Base-by-base conservation (phyloP, 2,888 invertebrate genomes). In the Diabrotica balteata region DNA sequence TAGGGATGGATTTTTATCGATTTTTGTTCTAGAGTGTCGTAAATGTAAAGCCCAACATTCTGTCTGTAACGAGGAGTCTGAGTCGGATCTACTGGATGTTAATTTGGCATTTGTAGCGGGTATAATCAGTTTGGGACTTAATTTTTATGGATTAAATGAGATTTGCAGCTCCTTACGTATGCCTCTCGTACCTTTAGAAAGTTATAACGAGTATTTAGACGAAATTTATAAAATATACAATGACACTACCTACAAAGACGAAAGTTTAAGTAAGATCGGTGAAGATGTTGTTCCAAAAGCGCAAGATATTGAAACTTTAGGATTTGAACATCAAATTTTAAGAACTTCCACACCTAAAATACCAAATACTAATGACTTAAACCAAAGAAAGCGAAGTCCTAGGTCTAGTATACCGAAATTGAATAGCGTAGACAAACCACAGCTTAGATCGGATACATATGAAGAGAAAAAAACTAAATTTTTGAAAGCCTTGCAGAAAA, bases 101-200 rank as follows among this genome's bases (percentile, higher is more conserved):
- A 77, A 77, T 69, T 69, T 76, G 49, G 77, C 78, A 8, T 67
- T 73, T 42, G 74, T 78, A 4, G 76, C 77, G 9, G 78, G 78
- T 8, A 68, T 77, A 52, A 59, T 73, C 1, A 78, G 77, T 66
- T 69, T 76, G 17, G 74, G 76, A 7, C 62, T 76, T 55, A 67
- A 70, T 64, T 68, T 77, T 60, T 76, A 72, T 51, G 73, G 76
- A 17, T 57, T 78, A 54, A 76, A 76, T 59, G 78, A 77, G 58
- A 51, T 78, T 22, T 77, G 76, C 51, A 76, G 74, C 57, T 67
- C 75, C 10, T 51, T 77, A 50, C 78, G 75, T 32, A 71, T 78
- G 7, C 76, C 78, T 10, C 59, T 66, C 0, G 61, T 78, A 9
- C 71, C 73, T 0, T 73, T 72, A 7, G 68, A 70, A n/a, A 66